Evolutionary conservation across 1,140 invertebrate species (phyloP), one percentile per base, ranked within the genome.

Genomic region (Diabrotica undecimpunctata): DNA sequence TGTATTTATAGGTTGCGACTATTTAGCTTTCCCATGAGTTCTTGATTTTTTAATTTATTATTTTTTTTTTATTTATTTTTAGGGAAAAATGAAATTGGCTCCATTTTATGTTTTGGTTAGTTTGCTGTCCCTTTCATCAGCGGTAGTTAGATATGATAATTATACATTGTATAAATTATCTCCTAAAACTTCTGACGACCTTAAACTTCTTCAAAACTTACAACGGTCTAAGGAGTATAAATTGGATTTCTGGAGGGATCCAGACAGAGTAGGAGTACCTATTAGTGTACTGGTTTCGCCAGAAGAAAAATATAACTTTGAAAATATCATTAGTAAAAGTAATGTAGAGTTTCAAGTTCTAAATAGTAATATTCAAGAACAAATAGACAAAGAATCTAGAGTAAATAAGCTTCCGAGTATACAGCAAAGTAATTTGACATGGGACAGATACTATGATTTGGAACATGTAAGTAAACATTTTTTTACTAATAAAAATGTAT

Each of bases 211-310:
- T 7, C 56, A 55, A 38, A 14, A 67, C 6, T 53, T 77, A 46
- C 65, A 72, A 51, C 62, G 75, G 60, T 36, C 36, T 38, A 37
- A 62, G 52, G 52, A 46, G 8, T 39, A 62, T 0, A 70, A 62
- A 12, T 76, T 70, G 50, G 66, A 68, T 60, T 76, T 77, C 64
- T 76, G 74, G 73, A 72, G 37, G 46, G 52, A 35, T 51, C 59
- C 59, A n/a, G 37, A n/a, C 53, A 54, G 14, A 6, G 52, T 64
- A 14, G 54, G 35, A 6, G 50, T 54, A 6, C 66, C 74, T 25
- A 74, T 78, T 7, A 74, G 80, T 62, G 70, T 82, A 6, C 70
- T 82, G 70, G 74, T 82, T 53, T 66, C 77, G 7, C 78, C 80
- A 0, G 50, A 67, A 13, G 14, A 71, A 25, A 51, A 57, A 3